phyloP scores from a whole-genome alignment of 1,140 invertebrate species.

The Brachionus plicatilis region DNA sequence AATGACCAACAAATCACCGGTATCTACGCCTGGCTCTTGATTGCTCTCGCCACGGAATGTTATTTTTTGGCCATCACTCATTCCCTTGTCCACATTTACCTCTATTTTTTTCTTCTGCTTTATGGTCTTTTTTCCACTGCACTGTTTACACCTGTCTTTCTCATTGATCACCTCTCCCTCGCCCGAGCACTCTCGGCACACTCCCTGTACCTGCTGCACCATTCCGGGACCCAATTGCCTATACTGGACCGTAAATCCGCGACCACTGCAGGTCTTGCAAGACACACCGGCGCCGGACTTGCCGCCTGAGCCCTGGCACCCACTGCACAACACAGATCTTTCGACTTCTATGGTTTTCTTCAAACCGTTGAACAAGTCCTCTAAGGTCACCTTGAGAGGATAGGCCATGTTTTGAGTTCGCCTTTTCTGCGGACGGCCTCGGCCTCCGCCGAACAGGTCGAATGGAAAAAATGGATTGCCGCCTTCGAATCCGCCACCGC shows the following conservation, averaged over 20 bases:
- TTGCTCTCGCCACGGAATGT: constrained; percentile 30
- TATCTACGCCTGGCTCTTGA: constrained; percentile 57
- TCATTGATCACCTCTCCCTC: constrained; percentile 39
- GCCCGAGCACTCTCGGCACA: constrained; percentile 68
- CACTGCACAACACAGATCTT: constrained; percentile 88
- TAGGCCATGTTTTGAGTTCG: constrained; percentile 36
- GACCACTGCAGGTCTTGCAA: constrained; percentile 75
- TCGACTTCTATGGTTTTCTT: constrained; percentile 81
- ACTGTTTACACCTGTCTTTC: constrained; percentile 40
- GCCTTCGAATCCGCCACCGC: constrained; percentile 12
- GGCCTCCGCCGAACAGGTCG: constrained; percentile 13
- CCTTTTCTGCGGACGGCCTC: not conserved
- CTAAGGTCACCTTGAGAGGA: constrained; percentile 68
- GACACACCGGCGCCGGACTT: constrained; percentile 73
- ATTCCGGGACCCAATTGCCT: constrained; percentile 84
- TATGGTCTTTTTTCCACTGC: constrained; percentile 35
- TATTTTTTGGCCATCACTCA: constrained; percentile 58
- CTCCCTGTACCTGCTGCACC: constrained; percentile 81
- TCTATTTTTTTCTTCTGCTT: constrained; percentile 32
- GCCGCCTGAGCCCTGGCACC: constrained; percentile 80
- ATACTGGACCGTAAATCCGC: constrained; percentile 75
- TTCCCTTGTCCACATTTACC: not conserved
- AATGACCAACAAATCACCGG: constrained; percentile 80
- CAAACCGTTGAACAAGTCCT: constrained; percentile 86
- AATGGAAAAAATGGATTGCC: constrained; percentile 38